A percentile compares a stretch with the other conserved stretches of the same genome.
Conservation (phyloP, 2,113 vertebrate genomes). For the Chauna torquata region DNA sequence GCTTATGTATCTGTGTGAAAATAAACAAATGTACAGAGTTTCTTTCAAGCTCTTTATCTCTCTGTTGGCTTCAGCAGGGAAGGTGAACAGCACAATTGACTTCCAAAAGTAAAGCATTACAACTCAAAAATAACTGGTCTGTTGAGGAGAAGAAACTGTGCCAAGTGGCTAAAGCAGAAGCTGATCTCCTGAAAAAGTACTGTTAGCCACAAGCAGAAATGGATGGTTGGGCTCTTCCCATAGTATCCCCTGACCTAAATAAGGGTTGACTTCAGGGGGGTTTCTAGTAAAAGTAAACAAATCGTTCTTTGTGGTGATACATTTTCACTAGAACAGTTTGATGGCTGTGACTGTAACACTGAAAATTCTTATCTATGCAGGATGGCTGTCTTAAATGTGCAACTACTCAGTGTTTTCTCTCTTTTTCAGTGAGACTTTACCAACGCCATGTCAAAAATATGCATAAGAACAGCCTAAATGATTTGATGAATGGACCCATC, state of each 20-base stretch:
- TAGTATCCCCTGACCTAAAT: neutral
- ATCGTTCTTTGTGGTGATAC: neutral
- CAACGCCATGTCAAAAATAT: slow-evolving; percentile 80
- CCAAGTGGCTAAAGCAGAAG: neutral
- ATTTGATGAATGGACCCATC: slow-evolving; percentile 94
- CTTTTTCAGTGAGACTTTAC: slow-evolving; percentile 74
- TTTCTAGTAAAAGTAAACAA: neutral
- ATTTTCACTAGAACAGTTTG: neutral
- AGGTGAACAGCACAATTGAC: neutral
- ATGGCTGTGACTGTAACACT: neutral
- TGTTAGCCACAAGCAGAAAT: neutral
- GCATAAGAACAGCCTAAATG: slow-evolving; percentile 75
- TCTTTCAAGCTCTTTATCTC: neutral
- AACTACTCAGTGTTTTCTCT: neutral
- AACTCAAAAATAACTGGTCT: neutral
- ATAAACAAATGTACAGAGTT: neutral
- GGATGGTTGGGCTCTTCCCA: neutral
- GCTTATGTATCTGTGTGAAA: neutral
- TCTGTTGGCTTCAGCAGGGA: neutral
- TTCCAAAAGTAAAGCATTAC: neutral
- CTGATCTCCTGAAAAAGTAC: neutral
- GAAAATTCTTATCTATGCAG: neutral
- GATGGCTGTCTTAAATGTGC: neutral
- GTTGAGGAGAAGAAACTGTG: neutral
- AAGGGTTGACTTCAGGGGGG: neutral